Evolutionary conservation across 2,888 invertebrate genomes (phyloP).

Genomic region (Serripes groenlandicus): DNA sequence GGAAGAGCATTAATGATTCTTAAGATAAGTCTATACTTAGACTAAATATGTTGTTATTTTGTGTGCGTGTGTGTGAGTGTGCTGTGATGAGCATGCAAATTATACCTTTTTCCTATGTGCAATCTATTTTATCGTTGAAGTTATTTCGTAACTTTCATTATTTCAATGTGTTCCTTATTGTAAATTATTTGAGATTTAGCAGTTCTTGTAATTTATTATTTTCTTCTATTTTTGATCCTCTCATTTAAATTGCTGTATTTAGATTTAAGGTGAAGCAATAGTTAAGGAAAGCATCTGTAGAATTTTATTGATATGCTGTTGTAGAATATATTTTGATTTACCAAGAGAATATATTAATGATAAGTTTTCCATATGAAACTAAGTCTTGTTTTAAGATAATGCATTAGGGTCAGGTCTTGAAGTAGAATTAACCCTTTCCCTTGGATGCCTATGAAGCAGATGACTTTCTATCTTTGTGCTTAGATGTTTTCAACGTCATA

Average conservation of each 20-base stretch:
- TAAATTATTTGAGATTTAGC: neutral
- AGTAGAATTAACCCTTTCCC: too few relatives aligned
- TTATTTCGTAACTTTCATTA: conserved; percentile 20
- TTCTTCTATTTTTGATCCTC: too few relatives aligned
- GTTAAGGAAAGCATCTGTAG: neutral
- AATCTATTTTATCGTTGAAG: conserved; percentile 46
- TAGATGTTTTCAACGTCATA: too few relatives aligned
- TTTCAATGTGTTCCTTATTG: neutral
- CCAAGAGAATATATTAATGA: conserved; percentile 3
- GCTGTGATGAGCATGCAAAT: conserved; percentile 61
- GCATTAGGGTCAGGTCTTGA: too few relatives aligned
- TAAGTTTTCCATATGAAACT: too few relatives aligned
- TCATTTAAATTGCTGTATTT: too few relatives aligned
- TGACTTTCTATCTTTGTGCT: too few relatives aligned
- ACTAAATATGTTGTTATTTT: conserved; percentile 36
- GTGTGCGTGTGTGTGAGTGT: conserved; percentile 37
- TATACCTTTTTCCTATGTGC: conserved; percentile 56
- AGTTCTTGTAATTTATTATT: conserved; percentile 27
- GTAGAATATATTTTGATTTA: conserved; percentile 2
- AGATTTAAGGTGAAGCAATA: conserved; percentile 3
- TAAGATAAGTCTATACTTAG: conserved; percentile 44
- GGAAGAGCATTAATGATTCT: conserved; percentile 45
- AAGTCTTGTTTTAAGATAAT: too few relatives aligned
- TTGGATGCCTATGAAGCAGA: too few relatives aligned
- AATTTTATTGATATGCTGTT: conserved; percentile 10